Evolutionary conservation across 2,113 vertebrate genomes (phyloP), one percentile per base, ranked within the genome.

Genomic region (Natator depressus): DNA sequence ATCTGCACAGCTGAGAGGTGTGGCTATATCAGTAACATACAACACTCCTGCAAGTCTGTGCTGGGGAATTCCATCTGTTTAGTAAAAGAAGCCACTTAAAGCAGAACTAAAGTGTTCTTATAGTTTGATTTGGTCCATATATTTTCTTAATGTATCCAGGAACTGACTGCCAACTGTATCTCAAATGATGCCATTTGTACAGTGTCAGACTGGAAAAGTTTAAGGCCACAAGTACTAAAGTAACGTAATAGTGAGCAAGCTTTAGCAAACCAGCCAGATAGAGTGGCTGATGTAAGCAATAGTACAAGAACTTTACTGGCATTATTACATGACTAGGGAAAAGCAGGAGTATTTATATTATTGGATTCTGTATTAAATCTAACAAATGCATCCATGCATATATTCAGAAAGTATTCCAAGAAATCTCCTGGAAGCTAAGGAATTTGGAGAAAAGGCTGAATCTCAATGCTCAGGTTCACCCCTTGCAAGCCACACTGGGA

Each of bases 231-330:
- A 69, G 35, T 9, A 69, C 65, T n/a, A n/a, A 69, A 69, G 65
- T 69, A n/a, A 69, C 20, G 19, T 85, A n/a, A 49, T 69, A 38
- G 47, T 69, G 72, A 72, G 84, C 50, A n/a, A 17, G 20, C 1
- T 4, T 0, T 38, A 79, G 83, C 42, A 65, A 3, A 11, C 1
- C 8, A 69, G 78, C 49, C 13, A 0, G 17, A 10, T 31, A 22
- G 57, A 59, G 13, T 84, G 76, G 53, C 53, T 50, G 2, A 17
- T 3, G 82, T 31, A 10, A 87, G 16, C 31, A 11, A 27, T 3
- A 8, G 54, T 0, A 0, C 1, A 79, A 80, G 65, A 55, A 27
- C 59, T 84, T 31, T 13, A 62, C 57, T 62, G 27, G 12, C 57
- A 62, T 31, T 31, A 62, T 62, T 29, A 29, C 27, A 85, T 83